Conservation (phyloP, 1,140 invertebrate genomes). For the Epicauta chinensis region DNA sequence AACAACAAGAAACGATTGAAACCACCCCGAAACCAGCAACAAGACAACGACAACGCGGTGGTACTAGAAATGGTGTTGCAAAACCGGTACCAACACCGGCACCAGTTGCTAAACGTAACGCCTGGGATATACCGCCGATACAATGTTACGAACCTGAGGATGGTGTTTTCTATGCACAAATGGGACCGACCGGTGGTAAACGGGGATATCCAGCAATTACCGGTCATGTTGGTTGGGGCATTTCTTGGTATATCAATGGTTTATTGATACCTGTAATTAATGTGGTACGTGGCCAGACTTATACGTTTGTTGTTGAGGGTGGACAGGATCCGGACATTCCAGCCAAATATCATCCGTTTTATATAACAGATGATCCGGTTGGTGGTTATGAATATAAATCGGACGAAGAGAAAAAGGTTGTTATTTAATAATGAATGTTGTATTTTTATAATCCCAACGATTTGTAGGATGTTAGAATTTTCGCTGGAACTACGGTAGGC, state of each 20-base stretch:
- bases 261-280: constrained; percentile 88
- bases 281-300: constrained; percentile 81
- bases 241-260: constrained; percentile 94
- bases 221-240: constrained; percentile 90
- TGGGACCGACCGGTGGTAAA: constrained; percentile 84
- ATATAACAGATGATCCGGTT: constrained; percentile 88
- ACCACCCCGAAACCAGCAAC: constrained; percentile 1
- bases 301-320: constrained; percentile 87
- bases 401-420: constrained; percentile 71
- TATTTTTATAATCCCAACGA: neutral
- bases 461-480: constrained; percentile 68
- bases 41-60: constrained; percentile 11
- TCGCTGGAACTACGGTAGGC: constrained; percentile 66
- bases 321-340: constrained; percentile 70
- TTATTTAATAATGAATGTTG: neutral
- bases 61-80: constrained; percentile 6
- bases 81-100: constrained; percentile 56
- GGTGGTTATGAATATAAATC: constrained; percentile 85
- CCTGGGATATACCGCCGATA: constrained; percentile 83
- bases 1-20: constrained; percentile 16
- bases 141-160: constrained; percentile 84
- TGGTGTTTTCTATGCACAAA: constrained; percentile 83
- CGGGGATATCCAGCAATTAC: constrained; percentile 82
- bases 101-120: constrained; percentile 49
- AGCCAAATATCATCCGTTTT: constrained; percentile 89